Conservation (phyloP, 2,113 vertebrate genomes). For the Brienomyrus brachyistius region DNA sequence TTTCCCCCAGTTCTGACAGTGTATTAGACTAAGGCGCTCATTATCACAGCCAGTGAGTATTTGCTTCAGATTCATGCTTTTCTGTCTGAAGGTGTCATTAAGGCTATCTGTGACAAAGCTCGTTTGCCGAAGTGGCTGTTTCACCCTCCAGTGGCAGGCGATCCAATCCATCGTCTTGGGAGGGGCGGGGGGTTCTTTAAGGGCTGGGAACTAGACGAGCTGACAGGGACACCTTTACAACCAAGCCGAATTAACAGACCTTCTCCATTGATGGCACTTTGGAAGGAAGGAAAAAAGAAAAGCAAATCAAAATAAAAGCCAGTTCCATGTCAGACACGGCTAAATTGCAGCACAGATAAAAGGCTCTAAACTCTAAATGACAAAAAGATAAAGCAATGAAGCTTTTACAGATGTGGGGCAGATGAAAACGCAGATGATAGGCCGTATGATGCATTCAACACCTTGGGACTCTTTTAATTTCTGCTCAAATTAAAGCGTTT, state of each 20-base stretch:
- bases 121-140: slow-evolving; percentile 29
- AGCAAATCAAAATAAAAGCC: background rate
- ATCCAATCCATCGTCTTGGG: slow-evolving; percentile 17
- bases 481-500: background rate
- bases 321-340: background rate
- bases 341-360: background rate
- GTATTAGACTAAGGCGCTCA: slow-evolving; percentile 65
- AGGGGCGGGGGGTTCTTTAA: background rate
- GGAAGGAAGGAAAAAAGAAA: background rate
- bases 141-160: slow-evolving; percentile 16
- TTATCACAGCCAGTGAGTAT: slow-evolving; percentile 71
- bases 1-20: slow-evolving; percentile 65
- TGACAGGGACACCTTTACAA: background rate
- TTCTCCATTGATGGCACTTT: background rate
- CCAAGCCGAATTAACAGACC: background rate
- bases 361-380: background rate
- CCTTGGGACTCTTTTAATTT: background rate
- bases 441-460: background rate
- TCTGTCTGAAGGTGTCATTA: slow-evolving; percentile 73
- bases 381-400: background rate
- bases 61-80: slow-evolving; percentile 65
- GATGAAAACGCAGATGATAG: background rate
- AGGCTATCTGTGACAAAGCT: slow-evolving; percentile 52
- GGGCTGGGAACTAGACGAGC: background rate
- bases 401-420: background rate